Evolutionary conservation across 2,113 vertebrate species (phyloP).

Genomic region (Neogale vison): DNA sequence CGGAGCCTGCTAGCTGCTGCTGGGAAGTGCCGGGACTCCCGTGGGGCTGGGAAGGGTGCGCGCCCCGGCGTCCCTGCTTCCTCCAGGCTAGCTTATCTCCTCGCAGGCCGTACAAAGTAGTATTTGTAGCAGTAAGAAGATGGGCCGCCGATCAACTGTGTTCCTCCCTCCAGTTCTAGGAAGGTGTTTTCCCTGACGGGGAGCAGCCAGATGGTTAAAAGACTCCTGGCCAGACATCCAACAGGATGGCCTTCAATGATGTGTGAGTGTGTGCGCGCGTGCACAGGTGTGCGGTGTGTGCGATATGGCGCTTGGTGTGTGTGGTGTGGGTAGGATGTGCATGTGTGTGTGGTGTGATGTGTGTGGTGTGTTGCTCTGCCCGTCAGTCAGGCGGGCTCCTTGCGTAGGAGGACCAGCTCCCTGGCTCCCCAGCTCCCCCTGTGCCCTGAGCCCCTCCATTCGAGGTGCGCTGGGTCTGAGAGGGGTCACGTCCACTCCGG

Average conservation of each 20-base stretch:
- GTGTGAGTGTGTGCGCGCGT: neutral
- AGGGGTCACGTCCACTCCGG: neutral
- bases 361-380: neutral
- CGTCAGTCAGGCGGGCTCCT: neutral
- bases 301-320: neutral
- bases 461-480: no score
- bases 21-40: neutral
- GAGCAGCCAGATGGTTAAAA: neutral
- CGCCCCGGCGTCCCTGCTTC: neutral
- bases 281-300: no score
- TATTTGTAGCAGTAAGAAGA: constrained; percentile 21
- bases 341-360: neutral
- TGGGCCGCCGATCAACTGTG: neutral
- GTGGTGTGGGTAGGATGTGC: no score
- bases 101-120: neutral
- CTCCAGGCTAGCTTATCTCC: neutral
- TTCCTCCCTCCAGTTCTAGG: neutral
- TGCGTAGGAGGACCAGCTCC: accelerated
- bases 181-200: neutral
- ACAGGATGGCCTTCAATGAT: neutral
- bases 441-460: neutral
- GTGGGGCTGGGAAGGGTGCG: neutral
- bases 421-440: neutral
- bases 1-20: neutral
- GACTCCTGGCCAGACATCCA: neutral